Percentiles rank a stretch among this genome's conserved stretches.
phyloP scores from a whole-genome alignment of 2,888 invertebrate genomes.

The Hyalella azteca region DNA sequence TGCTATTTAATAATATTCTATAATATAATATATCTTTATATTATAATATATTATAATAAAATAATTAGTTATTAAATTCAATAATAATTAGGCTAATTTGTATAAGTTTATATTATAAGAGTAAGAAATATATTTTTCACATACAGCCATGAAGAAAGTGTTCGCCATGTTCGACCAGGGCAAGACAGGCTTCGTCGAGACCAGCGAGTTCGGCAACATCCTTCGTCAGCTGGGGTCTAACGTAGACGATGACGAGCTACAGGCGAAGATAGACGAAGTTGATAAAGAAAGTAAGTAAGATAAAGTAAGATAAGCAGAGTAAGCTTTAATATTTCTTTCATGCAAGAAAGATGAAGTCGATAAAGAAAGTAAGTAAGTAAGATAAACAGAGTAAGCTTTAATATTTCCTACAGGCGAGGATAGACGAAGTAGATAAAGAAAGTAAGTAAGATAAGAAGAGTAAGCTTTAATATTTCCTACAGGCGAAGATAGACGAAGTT shows the following conservation, averaged over 20 bases:
- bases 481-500: conserved; percentile 68
- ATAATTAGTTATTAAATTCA: too few species aligned
- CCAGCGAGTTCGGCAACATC: conserved; percentile 83
- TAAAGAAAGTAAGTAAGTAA: neutral
- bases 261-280: conserved; percentile 68
- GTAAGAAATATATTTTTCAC: too few species aligned
- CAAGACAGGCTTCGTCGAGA: conserved; percentile 81
- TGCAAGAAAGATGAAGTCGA: neutral
- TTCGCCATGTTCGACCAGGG: conserved; percentile 92
- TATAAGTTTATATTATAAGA: too few species aligned
- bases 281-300: conserved; percentile 71
- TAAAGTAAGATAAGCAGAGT: neutral
- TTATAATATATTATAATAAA: too few species aligned
- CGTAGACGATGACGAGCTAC: conserved; percentile 66
- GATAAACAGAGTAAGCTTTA: neutral
- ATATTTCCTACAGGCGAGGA: too few species aligned
- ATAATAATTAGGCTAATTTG: too few species aligned
- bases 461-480: conserved; percentile 60
- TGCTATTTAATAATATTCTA: too few species aligned
- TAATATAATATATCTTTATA: too few species aligned
- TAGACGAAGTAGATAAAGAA: conserved; percentile 68
- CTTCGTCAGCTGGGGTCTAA: conserved; percentile 72
- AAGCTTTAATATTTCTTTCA: neutral
- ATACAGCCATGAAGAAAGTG: conserved; percentile 68
- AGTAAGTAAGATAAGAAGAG: conserved; percentile 67